These are phyloP conservation scores for Poecilia gillii DNA, from an alignment of 2,797 vertebrate species.

Conservation along the genomic window DNA sequence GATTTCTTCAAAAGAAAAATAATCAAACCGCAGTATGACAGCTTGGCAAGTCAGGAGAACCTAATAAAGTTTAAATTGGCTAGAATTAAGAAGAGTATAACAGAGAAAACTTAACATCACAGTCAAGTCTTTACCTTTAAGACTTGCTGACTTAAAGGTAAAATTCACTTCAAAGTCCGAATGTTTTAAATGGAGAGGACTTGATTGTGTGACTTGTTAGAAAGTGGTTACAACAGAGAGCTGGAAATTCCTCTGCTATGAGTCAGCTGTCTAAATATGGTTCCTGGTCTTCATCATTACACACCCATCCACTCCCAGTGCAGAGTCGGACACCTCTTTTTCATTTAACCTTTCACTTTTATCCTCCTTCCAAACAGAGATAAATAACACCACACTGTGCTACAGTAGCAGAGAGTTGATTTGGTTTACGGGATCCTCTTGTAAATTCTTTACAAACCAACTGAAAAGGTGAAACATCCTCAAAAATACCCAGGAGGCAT, in stretches of 20 bases:
- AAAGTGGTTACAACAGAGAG: conserved; percentile 49
- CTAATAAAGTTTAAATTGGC: not conserved
- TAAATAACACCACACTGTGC: not conserved
- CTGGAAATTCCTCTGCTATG: conserved; percentile 73
- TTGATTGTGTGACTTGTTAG: conserved; percentile 40
- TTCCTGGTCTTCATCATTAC: conserved; percentile 55
- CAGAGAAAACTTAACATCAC: not conserved
- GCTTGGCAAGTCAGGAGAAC: not conserved
- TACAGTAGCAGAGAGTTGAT: not conserved
- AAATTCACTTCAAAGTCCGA: too few species aligned
- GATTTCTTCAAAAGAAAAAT: not conserved
- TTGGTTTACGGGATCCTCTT: not conserved
- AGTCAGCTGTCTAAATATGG: conserved; percentile 80
- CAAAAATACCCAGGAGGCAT: not conserved
- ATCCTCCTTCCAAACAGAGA: conserved; percentile 6
- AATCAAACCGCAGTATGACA: not conserved
- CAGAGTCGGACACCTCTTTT: conserved; percentile 26
- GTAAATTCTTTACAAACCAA: not conserved
- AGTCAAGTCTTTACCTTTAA: not conserved
- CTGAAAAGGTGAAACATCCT: not conserved
- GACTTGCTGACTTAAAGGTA: not conserved
- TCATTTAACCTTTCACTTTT: conserved; percentile 18
- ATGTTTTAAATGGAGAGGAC: conserved; percentile 31
- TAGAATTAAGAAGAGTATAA: not conserved
- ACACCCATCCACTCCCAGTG: conserved; percentile 60